phyloP scores from a whole-genome alignment of 2,888 invertebrate genomes.

The Eulithis testata region DNA sequence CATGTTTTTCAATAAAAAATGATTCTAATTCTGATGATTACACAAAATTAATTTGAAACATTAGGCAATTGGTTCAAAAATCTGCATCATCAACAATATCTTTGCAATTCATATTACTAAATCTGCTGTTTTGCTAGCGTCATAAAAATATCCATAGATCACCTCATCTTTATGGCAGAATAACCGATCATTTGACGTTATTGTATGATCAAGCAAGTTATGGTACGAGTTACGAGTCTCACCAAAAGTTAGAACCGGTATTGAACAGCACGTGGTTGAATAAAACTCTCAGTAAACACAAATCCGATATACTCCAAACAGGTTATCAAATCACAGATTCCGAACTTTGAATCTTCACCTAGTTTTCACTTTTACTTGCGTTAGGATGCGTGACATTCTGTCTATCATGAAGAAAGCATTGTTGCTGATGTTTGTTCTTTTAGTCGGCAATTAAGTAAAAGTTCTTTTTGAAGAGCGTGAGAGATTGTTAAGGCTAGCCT shows the following conservation, averaged over 20 bases:
- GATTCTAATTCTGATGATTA: no score
- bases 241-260: slow-evolving; percentile 6
- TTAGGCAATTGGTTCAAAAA: no score
- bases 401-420: slow-evolving; percentile 73
- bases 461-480: slow-evolving; percentile 68
- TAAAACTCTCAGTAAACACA: slow-evolving; percentile 15
- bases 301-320: slow-evolving; percentile 18
- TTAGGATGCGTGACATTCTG: slow-evolving; percentile 44
- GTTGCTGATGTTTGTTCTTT: slow-evolving; percentile 57
- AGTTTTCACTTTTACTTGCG: slow-evolving; percentile 73
- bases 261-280: slow-evolving; percentile 21
- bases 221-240: neutral
- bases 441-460: slow-evolving; percentile 76
- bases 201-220: neutral
- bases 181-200: neutral
- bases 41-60: no score
- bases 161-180: no score
- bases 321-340: slow-evolving; percentile 27
- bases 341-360: slow-evolving; percentile 46
- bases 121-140: no score
- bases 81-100: no score
- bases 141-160: no score
- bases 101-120: no score
- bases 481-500: slow-evolving; percentile 54
- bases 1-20: no score